Conservation (phyloP, 92 coral and sea anemone genomes). For the Parazoanthus darwini region DNA sequence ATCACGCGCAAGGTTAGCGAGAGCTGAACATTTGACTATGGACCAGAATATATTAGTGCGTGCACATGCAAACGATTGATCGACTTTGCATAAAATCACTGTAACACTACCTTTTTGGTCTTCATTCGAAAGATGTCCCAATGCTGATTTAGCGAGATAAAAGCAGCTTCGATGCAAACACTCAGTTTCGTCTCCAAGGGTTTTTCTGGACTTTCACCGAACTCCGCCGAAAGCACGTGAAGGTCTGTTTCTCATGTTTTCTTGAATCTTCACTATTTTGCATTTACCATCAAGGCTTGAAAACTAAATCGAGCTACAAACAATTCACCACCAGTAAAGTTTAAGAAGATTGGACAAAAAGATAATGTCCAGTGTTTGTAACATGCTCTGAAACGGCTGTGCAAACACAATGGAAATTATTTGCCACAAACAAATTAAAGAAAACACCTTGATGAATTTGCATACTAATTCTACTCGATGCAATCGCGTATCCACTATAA, state of each 20-base stretch:
- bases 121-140: not conserved
- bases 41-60: not conserved
- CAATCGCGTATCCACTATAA: constrained; percentile 15
- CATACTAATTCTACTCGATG: constrained; percentile 11
- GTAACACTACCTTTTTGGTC: constrained; percentile 1
- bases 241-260: not conserved
- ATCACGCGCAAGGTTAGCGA: not conserved
- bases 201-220: not conserved
- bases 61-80: constrained; percentile 1
- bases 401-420: constrained; percentile 31
- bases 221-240: constrained; percentile 20
- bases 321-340: constrained; percentile 44
- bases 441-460: constrained; percentile 32
- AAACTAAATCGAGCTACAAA: not conserved
- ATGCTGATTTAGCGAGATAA: not conserved
- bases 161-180: not conserved
- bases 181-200: constrained; percentile 1
- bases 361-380: constrained; percentile 22
- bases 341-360: constrained; percentile 19
- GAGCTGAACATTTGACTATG: not conserved
- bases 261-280: constrained; percentile 20
- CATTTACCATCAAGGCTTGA: constrained; percentile 21
- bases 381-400: constrained; percentile 43
- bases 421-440: constrained; percentile 33
- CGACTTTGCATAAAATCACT: not conserved